Conservation (phyloP, 2,113 vertebrate genomes). For the Ciconia maguari region DNA sequence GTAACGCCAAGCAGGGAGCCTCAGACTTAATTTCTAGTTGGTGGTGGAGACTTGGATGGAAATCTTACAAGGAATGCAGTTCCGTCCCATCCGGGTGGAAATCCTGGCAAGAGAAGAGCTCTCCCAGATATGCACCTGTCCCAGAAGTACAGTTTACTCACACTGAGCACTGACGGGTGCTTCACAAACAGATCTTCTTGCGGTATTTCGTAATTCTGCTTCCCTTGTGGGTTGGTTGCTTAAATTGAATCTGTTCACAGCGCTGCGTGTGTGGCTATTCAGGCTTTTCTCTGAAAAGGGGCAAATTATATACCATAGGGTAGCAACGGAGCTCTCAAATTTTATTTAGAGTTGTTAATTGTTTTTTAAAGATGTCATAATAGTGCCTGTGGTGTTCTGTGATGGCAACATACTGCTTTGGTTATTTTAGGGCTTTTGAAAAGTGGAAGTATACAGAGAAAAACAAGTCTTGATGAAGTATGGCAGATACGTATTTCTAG, state of each 20-base stretch:
- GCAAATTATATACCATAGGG: background rate
- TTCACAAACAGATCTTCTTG: background rate
- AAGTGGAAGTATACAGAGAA: background rate
- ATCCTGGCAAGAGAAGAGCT: background rate
- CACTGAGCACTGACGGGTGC: background rate
- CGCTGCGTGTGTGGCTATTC: rapidly evolving
- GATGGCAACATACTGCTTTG: conserved; percentile 23
- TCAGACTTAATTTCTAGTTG: background rate
- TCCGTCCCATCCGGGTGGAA: background rate
- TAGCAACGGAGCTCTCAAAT: conserved; percentile 54
- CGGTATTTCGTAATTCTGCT: background rate
- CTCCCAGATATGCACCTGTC: background rate
- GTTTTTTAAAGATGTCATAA: conserved; percentile 13
- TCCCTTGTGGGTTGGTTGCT: background rate
- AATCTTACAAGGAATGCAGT: background rate
- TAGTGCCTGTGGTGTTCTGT: conserved; percentile 35
- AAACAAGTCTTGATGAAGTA: conserved; percentile 27
- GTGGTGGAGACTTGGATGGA: background rate
- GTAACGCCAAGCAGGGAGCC: background rate
- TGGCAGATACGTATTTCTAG: background rate
- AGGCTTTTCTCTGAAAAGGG: background rate
- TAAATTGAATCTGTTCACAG: background rate
- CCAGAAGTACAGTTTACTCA: background rate
- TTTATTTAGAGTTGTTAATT: conserved; percentile 36
- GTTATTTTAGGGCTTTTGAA: conserved; percentile 12